Conservation (phyloP, 2,113 vertebrate genomes). For the Saccopteryx leptura region DNA sequence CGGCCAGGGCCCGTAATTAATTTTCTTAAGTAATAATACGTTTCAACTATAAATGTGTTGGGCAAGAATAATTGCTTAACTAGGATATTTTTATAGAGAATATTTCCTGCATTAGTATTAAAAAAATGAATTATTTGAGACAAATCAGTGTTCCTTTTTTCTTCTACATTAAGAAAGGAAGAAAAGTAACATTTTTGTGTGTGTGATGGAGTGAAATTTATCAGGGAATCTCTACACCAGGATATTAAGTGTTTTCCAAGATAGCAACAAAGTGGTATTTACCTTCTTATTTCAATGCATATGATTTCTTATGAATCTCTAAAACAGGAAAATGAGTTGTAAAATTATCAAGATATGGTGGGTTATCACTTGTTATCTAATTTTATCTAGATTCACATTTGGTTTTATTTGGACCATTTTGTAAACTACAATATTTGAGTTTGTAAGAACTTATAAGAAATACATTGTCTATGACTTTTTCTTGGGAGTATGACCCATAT, state of each 20-base stretch:
- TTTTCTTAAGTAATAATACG: constrained; percentile 1
- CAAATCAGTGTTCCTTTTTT: background rate
- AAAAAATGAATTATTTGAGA: background rate
- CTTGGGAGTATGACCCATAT: background rate
- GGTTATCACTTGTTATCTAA: background rate
- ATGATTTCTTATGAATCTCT: background rate
- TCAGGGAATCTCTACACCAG: background rate
- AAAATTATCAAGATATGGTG: background rate
- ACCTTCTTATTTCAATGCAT: background rate
- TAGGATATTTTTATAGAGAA: background rate
- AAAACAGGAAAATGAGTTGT: background rate
- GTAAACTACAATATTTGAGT: background rate
- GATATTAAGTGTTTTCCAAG: background rate
- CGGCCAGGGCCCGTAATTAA: background rate
- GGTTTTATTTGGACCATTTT: background rate
- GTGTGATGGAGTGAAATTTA: background rate
- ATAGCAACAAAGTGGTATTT: background rate
- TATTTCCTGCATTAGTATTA: background rate
- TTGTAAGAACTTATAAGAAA: background rate
- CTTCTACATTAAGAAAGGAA: background rate
- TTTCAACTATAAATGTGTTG: background rate
- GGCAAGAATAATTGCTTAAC: background rate
- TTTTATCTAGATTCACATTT: constrained; percentile 34
- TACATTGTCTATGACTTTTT: background rate
- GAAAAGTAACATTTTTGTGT: background rate